phyloP scores from a whole-genome alignment of 2,113 vertebrate genomes.

The Ceyx melanurus region DNA sequence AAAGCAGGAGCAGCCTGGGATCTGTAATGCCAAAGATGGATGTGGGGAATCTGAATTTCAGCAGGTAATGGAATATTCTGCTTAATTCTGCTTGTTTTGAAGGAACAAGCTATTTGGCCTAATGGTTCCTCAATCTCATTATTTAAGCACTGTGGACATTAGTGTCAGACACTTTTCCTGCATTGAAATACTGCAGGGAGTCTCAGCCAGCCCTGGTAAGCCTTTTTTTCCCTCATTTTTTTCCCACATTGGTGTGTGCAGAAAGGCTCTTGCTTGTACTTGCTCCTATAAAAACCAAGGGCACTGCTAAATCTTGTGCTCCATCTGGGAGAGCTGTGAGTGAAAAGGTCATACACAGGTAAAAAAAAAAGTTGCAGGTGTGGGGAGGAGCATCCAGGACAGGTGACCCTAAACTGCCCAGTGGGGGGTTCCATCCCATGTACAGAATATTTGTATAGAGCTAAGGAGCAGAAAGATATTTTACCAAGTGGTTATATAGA shows the following conservation, averaged over 20 bases:
- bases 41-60: not conserved
- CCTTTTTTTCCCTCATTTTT: not conserved
- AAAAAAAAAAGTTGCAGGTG: no score
- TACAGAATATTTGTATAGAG: no score
- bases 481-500: not conserved
- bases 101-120: not conserved
- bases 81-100: not conserved
- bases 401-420: no score
- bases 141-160: not conserved
- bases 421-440: no score
- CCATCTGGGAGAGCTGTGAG: not conserved
- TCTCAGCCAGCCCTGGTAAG: not conserved
- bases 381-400: no score
- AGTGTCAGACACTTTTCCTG: not conserved
- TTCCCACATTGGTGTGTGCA: not conserved
- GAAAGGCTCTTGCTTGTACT: not conserved
- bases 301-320: not conserved
- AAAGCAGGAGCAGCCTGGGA: not conserved
- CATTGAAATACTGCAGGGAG: not conserved
- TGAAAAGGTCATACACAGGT: not conserved
- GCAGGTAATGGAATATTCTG: not conserved
- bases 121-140: not conserved
- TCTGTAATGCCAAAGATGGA: not conserved
- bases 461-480: not conserved
- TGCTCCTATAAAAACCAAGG: not conserved